Evolutionary conservation across 1,140 invertebrate species (phyloP), one percentile per base, ranked within the genome.

Genomic region (Formica exsecta): DNA sequence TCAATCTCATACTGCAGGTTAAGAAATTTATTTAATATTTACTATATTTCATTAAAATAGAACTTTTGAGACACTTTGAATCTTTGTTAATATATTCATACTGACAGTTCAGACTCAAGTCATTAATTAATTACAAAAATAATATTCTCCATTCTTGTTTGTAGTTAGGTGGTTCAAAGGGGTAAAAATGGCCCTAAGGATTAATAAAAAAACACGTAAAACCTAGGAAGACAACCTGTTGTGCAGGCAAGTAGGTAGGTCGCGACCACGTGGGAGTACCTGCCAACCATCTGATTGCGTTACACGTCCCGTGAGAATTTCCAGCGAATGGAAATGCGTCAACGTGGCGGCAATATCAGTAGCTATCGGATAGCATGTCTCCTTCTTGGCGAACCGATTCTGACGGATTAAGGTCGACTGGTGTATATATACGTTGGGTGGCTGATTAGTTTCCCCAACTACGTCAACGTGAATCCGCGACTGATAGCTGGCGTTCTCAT

Each of bases 271-370:
- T 13, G 86, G 81, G 77, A 90, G 36, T 86, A 85, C 75, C 79
- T 86, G 85, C 66, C 75, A 85, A 38, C 32, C 25, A 68, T 80
- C 86, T 91, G 74, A 91, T 91, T 86, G 75, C 86, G 66, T 85
- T 91, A 86, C 68, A 85, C 61, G 68, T 86, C 86, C 79, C 86
- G 25, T 11, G 86, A 61, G 90, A 62, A 85, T 85, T 85, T 89
- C 74, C 65, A 61, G 51, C 59, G 66, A 87, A 86, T 68, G 61
- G 66, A 87, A 76, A 90, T 59, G 59, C 54, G 71, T 84, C 73
- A 68, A 38, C 51, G 41, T 61, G 87, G 66, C 59, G 68, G 85
- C 76, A 75, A 83, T 90, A 90, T 81, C 87, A 54, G 71, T 73
- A 84, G 36, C 76, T 86, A 89, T 86, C 76, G 59, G 83, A 70